These are phyloP conservation scores for Drosophila tripunctata DNA, from an alignment of 2,888 invertebrate species.

Conservation along the genomic window DNA sequence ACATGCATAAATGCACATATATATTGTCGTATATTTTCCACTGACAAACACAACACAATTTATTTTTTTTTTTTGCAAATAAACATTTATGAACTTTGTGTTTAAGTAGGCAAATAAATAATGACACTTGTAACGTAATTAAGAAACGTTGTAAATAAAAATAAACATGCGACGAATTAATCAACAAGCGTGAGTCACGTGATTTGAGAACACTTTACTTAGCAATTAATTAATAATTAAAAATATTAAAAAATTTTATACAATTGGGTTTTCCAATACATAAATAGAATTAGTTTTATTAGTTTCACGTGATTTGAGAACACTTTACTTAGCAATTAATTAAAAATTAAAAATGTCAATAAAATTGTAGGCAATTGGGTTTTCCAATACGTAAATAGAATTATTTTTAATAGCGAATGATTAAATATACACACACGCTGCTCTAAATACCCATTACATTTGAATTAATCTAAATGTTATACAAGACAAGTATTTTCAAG, in stretches of 20 bases:
- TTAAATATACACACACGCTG: too few species aligned
- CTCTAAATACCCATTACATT: too few species aligned
- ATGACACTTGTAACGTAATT: conserved; percentile 22
- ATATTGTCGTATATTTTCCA: not conserved
- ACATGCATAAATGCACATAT: not conserved
- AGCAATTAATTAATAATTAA: not conserved
- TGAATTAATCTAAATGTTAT: too few species aligned
- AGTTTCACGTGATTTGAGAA: conserved; percentile 13
- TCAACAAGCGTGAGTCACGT: conserved; percentile 26
- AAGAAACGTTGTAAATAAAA: conserved; percentile 2
- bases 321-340: not conserved
- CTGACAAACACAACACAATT: conserved; percentile 22
- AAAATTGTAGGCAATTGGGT: too few species aligned
- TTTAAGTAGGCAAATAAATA: conserved; percentile 17
- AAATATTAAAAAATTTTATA: too few species aligned
- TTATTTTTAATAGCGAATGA: too few species aligned
- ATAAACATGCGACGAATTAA: conserved; percentile 6
- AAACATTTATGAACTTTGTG: conserved; percentile 2
- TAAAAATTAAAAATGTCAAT: not conserved
- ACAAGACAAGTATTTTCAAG: too few species aligned
- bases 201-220: not conserved
- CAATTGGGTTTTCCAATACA: too few species aligned
- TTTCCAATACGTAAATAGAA: too few species aligned
- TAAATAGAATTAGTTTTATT: too few species aligned
- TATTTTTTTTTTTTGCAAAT: conserved; percentile 1